phyloP scores from a whole-genome alignment of 2,113 vertebrate species.

The Misgurnus anguillicaudatus region DNA sequence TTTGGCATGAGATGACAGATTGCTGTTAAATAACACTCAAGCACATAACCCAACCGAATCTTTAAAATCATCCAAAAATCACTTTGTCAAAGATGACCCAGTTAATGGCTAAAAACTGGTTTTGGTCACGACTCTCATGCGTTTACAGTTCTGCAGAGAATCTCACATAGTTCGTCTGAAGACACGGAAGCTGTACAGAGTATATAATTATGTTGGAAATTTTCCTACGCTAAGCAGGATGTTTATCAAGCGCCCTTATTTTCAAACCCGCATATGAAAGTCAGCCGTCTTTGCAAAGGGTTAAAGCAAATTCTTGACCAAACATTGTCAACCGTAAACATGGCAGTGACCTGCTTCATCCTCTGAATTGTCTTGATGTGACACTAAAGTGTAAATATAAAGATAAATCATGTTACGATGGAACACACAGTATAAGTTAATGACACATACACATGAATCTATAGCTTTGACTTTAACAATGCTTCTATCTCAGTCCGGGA shows the following conservation, averaged over 20 bases:
- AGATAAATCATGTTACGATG: neutral
- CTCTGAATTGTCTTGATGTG: neutral
- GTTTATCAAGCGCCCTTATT: slow-evolving; percentile 73
- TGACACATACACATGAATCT: neutral
- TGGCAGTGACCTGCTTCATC: slow-evolving; percentile 51
- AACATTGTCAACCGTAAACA: slow-evolving; percentile 51
- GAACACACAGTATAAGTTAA: neutral
- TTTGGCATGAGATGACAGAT: too few species aligned
- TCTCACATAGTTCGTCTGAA: slow-evolving; percentile 62
- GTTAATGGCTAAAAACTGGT: slow-evolving; percentile 72
- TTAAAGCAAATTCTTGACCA: slow-evolving; percentile 47
- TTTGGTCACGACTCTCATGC: slow-evolving; percentile 70
- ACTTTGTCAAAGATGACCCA: slow-evolving; percentile 43
- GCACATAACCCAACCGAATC: too few species aligned
- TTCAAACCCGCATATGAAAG: slow-evolving; percentile 71
- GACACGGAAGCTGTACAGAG: slow-evolving; percentile 67
- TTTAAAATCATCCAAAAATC: too few species aligned
- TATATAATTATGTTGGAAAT: slow-evolving; percentile 78
- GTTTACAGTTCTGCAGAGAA: slow-evolving; percentile 62
- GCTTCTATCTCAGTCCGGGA: slow-evolving; percentile 5
- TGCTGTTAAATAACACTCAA: too few species aligned
- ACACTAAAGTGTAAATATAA: slow-evolving; percentile 3
- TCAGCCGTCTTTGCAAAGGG: slow-evolving; percentile 56
- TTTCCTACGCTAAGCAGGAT: slow-evolving; percentile 70
- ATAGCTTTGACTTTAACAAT: neutral